These are phyloP conservation scores for Sipha maydis DNA, from an alignment of 2,888 invertebrate genomes.

Conservation along the genomic window DNA sequence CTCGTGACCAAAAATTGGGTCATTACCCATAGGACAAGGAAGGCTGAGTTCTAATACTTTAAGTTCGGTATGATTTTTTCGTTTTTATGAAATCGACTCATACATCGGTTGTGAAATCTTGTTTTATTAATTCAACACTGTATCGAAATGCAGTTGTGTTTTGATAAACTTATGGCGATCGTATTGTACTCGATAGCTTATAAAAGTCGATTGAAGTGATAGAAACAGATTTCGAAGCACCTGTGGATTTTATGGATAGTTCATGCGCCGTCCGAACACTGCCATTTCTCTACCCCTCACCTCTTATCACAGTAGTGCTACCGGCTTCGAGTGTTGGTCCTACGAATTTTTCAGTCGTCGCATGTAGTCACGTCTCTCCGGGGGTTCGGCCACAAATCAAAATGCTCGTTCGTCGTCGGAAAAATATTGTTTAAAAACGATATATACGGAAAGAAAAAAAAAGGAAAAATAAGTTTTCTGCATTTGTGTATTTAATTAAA, in stretches of 20 bases:
- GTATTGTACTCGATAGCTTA: background rate
- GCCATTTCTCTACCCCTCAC: background rate
- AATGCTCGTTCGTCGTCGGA: background rate
- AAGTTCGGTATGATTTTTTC: too few relatives aligned
- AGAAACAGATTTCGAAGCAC: slow-evolving; percentile 48
- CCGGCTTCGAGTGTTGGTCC: slow-evolving; percentile 32
- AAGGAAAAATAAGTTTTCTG: background rate
- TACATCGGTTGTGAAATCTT: background rate
- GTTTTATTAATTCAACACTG: background rate
- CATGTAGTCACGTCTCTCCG: slow-evolving; percentile 50
- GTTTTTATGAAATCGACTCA: too few relatives aligned
- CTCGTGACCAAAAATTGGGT: too few relatives aligned
- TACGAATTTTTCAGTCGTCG: slow-evolving; percentile 50
- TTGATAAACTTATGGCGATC: background rate
- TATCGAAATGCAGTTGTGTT: background rate
- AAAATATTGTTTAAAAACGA: slow-evolving; percentile 17
- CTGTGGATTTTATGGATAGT: slow-evolving; percentile 50
- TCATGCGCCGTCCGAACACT: slow-evolving; percentile 47
- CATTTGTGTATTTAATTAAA: background rate
- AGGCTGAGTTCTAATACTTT: too few relatives aligned
- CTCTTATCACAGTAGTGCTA: background rate
- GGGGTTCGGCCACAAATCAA: slow-evolving; percentile 39
- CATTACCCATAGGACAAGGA: too few relatives aligned
- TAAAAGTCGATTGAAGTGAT: background rate
- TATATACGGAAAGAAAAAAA: too few relatives aligned